A percentile compares a stretch with the other conserved stretches of the same genome.
These are phyloP conservation scores for Oscheius sp. DNA, from an alignment of 1,140 invertebrate species.

Conservation along the genomic window DNA sequence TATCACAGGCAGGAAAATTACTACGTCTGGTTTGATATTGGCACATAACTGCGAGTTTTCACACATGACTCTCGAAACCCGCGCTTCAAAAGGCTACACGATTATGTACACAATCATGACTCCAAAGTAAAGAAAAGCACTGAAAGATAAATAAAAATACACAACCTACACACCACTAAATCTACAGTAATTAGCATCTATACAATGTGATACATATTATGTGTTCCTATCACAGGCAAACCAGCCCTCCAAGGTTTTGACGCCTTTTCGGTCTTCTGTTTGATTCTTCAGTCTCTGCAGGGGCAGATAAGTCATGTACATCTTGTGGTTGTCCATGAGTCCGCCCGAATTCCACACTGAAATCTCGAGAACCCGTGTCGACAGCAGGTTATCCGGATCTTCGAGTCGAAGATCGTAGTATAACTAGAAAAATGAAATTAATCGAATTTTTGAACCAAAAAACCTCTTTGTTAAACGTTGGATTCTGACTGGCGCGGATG, in stretches of 20 bases:
- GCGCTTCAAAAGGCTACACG: no score
- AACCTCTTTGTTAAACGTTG: constrained; percentile 43
- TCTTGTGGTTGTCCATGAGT: constrained; percentile 25
- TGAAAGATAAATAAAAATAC: no score
- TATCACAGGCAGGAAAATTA: no score
- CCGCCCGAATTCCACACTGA: constrained; percentile 27
- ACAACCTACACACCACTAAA: no score
- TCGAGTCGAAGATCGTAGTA: neutral
- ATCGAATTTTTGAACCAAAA: neutral
- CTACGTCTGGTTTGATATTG: no score
- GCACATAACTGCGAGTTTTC: no score
- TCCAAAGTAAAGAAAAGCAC: no score
- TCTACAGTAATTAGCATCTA: no score
- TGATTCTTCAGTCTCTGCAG: neutral
- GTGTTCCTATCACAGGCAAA: neutral
- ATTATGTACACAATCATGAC: no score
- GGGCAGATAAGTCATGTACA: constrained; percentile 13
- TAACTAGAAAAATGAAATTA: constrained; percentile 14
- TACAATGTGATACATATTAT: no score
- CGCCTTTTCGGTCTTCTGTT: constrained; percentile 3
- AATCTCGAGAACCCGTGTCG: constrained; percentile 14
- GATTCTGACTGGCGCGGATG: constrained; percentile 39
- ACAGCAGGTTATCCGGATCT: neutral
- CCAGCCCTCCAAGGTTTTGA: neutral
- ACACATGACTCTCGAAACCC: no score